A percentile compares a stretch with the other conserved stretches of the same genome.
Conservation (phyloP, 2,113 vertebrate genomes). For the Sprattus sprattus region DNA sequence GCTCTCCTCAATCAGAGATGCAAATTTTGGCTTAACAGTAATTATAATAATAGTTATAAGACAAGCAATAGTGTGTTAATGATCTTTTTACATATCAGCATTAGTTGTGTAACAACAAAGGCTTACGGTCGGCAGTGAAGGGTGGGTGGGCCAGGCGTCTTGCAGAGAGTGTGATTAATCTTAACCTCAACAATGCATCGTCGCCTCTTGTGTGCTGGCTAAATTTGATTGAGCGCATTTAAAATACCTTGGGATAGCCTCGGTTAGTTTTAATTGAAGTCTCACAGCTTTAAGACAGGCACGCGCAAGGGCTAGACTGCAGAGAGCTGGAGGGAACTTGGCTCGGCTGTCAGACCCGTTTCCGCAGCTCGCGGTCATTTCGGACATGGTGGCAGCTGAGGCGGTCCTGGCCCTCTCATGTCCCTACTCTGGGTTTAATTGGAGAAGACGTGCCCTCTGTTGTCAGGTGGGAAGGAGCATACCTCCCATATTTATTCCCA, state of each 20-base stretch:
- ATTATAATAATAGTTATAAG: neutral
- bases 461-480: neutral
- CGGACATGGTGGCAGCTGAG: conserved; percentile 28
- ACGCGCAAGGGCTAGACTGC: neutral
- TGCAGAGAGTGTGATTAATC: conserved; percentile 38
- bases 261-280: conserved; percentile 28
- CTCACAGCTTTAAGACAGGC: conserved; percentile 26
- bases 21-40: neutral
- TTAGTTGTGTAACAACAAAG: conserved; percentile 30
- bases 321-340: neutral
- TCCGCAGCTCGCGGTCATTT: neutral
- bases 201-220: conserved; percentile 25
- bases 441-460: neutral
- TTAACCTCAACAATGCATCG: conserved; percentile 41
- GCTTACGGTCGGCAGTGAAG: conserved; percentile 19
- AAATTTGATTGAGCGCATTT: conserved; percentile 47
- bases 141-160: neutral
- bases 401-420: neutral
- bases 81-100: conserved; percentile 4
- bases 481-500: neutral
- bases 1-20: too few species aligned
- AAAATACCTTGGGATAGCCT: conserved; percentile 42
- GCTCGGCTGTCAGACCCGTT: conserved; percentile 14
- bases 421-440: neutral
- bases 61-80: neutral